These are phyloP conservation scores for Coilia nasus DNA, from an alignment of 2,797 vertebrate genomes.

Conservation along the genomic window DNA sequence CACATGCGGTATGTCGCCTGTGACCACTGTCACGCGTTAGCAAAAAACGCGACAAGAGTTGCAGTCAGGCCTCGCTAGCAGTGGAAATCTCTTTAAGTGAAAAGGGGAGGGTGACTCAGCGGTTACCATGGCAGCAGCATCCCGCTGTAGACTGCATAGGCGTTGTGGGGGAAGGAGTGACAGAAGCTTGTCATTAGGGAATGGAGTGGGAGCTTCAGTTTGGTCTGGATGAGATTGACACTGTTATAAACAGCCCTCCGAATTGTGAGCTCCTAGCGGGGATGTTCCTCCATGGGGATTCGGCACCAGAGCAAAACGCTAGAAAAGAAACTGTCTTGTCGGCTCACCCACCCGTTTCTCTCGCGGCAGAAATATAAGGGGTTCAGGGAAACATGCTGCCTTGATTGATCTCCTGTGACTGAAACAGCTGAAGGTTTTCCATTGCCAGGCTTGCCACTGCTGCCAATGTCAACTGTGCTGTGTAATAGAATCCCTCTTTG, in stretches of 20 bases:
- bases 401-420: constrained; percentile 75
- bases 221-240: constrained; percentile 41
- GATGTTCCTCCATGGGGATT: constrained; percentile 45
- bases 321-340: constrained; percentile 51
- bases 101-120: constrained; percentile 70
- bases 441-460: constrained; percentile 70
- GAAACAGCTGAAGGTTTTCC: constrained; percentile 68
- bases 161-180: background rate
- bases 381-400: constrained; percentile 63
- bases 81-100: constrained; percentile 55
- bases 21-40: constrained; percentile 26
- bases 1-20: constrained; percentile 28
- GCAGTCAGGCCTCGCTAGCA: constrained; percentile 42
- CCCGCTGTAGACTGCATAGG: constrained; percentile 33
- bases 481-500: constrained; percentile 79
- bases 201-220: constrained; percentile 36
- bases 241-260: constrained; percentile 39
- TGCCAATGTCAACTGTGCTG: constrained; percentile 77
- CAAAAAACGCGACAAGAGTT: background rate
- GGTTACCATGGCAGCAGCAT: constrained; percentile 76
- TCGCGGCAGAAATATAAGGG: constrained; percentile 50
- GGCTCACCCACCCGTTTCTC: constrained; percentile 30
- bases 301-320: constrained; percentile 48
- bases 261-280: constrained; percentile 7
- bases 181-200: constrained; percentile 1